These are phyloP conservation scores for Hydrotaea cyrtoneurina DNA, from an alignment of 2,888 invertebrate species.

Conservation along the genomic window DNA sequence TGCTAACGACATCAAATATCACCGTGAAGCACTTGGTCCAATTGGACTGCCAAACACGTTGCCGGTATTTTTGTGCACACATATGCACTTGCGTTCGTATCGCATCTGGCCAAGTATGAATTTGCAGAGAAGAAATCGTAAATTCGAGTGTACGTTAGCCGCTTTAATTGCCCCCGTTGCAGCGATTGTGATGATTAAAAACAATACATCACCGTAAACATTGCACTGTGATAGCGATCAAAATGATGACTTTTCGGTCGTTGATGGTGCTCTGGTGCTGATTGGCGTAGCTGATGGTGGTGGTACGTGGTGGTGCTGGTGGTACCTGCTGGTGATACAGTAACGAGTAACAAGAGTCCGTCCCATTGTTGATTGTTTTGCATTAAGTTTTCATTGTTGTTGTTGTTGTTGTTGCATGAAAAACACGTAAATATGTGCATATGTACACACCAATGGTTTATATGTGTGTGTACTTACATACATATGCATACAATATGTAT, in stretches of 20 bases:
- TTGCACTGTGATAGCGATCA: constrained; percentile 47
- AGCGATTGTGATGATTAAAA: constrained; percentile 43
- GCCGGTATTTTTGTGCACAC: too few relatives aligned
- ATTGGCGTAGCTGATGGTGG: background rate
- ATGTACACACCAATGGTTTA: background rate
- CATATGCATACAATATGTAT: constrained; percentile 14
- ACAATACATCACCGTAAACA: constrained; percentile 49
- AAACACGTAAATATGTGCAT: background rate
- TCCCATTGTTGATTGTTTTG: constrained; percentile 12
- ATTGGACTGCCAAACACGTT: too few relatives aligned
- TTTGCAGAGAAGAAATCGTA: background rate
- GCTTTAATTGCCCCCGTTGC: constrained; percentile 30
- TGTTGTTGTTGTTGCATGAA: constrained; percentile 8
- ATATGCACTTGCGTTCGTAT: too few relatives aligned
- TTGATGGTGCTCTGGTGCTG: background rate
- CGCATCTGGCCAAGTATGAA: too few relatives aligned
- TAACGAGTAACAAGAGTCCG: constrained; percentile 1
- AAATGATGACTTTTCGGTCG: constrained; percentile 41
- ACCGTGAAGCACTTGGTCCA: too few relatives aligned
- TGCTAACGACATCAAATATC: too few relatives aligned
- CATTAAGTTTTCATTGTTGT: constrained; percentile 33
- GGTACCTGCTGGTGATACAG: background rate
- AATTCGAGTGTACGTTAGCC: constrained; percentile 1
- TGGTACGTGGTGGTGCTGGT: background rate
- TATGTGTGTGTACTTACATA: background rate